Conservation (phyloP, 2,797 vertebrate species). For the Premnoplex brunnescens region DNA sequence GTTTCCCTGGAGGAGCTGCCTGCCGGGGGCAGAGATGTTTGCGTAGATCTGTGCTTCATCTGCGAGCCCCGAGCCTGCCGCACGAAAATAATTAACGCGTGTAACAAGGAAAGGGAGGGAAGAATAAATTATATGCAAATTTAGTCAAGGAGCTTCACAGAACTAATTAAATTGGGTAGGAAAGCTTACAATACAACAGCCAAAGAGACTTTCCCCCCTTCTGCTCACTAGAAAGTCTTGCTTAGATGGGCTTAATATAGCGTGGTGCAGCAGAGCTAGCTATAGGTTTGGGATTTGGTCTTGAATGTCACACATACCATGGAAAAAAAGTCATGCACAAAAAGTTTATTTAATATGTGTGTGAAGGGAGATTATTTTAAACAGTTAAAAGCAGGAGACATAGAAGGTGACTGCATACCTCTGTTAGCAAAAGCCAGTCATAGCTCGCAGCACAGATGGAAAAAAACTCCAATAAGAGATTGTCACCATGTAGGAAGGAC, state of each 20-base stretch:
- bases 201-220: not conserved
- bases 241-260: not conserved
- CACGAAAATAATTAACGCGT: slow-evolving; percentile 40
- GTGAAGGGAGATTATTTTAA: not conserved
- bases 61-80: not conserved
- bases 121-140: slow-evolving; percentile 52
- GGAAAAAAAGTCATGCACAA: not conserved
- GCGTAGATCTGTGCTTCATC: not conserved
- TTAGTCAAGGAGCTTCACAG: slow-evolving; percentile 40
- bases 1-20: not conserved
- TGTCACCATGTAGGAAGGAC: not conserved
- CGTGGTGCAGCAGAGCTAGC: not conserved
- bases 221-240: not conserved
- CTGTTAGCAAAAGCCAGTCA: not conserved
- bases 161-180: slow-evolving; percentile 58
- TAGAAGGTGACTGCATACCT: not conserved
- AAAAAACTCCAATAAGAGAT: not conserved
- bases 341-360: not conserved
- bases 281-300: not conserved
- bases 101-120: slow-evolving; percentile 42
- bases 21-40: not conserved
- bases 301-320: not conserved
- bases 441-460: not conserved
- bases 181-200: slow-evolving; percentile 29
- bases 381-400: not conserved